phyloP scores from a whole-genome alignment of 1,140 invertebrate species.

The Bombus soroeensis region DNA sequence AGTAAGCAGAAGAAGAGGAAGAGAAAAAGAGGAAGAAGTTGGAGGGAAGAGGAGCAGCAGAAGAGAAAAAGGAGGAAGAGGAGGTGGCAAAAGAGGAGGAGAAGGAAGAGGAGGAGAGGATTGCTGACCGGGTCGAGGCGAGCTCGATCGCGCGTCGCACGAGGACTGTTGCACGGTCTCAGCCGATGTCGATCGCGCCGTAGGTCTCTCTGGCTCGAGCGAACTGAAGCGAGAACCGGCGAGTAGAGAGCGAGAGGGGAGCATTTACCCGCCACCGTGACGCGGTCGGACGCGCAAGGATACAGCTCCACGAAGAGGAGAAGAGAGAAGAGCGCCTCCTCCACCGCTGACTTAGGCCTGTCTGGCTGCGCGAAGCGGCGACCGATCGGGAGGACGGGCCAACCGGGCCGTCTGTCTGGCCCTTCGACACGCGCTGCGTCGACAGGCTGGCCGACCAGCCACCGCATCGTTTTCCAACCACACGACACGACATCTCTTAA shows the following conservation, averaged over 20 bases:
- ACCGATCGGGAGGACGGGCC: conserved; percentile 64
- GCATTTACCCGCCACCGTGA: conserved; percentile 23
- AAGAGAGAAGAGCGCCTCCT: conserved; percentile 57
- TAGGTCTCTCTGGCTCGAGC: conserved; percentile 40
- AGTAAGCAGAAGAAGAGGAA: conserved; percentile 25
- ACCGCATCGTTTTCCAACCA: conserved; percentile 40
- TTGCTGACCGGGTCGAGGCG: conserved; percentile 56
- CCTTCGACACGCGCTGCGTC: conserved; percentile 65
- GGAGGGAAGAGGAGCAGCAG: conserved; percentile 24
- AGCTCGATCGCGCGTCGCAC: conserved; percentile 70
- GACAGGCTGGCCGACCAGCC: conserved; percentile 61
- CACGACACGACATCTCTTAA: background rate
- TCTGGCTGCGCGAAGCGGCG: conserved; percentile 54
- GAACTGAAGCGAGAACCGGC: conserved; percentile 31
- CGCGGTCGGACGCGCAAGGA: conserved; percentile 63
- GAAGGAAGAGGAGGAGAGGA: conserved; percentile 45
- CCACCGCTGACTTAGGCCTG: conserved; percentile 54
- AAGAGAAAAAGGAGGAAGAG: conserved; percentile 14
- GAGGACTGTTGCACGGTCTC: conserved; percentile 72
- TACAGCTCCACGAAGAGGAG: conserved; percentile 54
- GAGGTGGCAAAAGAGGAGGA: conserved; percentile 22
- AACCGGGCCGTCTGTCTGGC: conserved; percentile 66
- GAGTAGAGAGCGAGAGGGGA: conserved; percentile 35
- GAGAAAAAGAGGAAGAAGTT: conserved; percentile 33
- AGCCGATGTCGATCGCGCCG: conserved; percentile 58